Conservation (phyloP, 2,888 invertebrate genomes). For the Xestia rhomboidea region DNA sequence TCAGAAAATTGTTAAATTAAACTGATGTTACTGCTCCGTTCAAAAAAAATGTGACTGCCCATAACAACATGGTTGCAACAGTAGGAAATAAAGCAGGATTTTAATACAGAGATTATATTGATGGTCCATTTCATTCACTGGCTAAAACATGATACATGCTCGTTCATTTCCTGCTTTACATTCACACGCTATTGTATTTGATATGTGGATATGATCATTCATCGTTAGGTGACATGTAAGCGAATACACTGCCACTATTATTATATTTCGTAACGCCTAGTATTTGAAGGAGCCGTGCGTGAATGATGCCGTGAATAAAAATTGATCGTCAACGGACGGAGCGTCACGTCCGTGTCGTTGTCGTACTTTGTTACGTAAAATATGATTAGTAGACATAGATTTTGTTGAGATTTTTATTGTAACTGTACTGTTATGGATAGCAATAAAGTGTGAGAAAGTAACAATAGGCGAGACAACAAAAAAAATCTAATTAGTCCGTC, state of each 20-base stretch:
- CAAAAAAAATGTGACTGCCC: background rate
- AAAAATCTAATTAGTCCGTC: too few relatives aligned
- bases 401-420: constrained; percentile 12
- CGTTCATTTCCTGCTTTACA: constrained; percentile 48
- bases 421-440: constrained; percentile 16
- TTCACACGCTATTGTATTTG: constrained; percentile 50
- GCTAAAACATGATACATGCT: constrained; percentile 45
- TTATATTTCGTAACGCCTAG: constrained; percentile 66
- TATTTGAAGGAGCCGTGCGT: constrained; percentile 60
- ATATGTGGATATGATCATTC: constrained; percentile 60
- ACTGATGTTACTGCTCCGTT: background rate
- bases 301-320: constrained; percentile 64
- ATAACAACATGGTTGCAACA: constrained; percentile 1
- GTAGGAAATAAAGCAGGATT: constrained; percentile 27
- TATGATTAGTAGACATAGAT: constrained; percentile 38
- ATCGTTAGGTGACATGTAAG: constrained; percentile 43
- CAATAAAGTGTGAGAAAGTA: background rate
- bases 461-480: too few relatives aligned
- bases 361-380: constrained; percentile 54
- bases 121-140: constrained; percentile 3
- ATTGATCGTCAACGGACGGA: constrained; percentile 51
- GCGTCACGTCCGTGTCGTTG: constrained; percentile 60
- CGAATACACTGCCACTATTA: constrained; percentile 58
- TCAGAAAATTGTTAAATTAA: background rate
- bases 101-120: constrained; percentile 25